phyloP scores from a whole-genome alignment of 2,113 vertebrate species.

The Microcebus jonahi region DNA sequence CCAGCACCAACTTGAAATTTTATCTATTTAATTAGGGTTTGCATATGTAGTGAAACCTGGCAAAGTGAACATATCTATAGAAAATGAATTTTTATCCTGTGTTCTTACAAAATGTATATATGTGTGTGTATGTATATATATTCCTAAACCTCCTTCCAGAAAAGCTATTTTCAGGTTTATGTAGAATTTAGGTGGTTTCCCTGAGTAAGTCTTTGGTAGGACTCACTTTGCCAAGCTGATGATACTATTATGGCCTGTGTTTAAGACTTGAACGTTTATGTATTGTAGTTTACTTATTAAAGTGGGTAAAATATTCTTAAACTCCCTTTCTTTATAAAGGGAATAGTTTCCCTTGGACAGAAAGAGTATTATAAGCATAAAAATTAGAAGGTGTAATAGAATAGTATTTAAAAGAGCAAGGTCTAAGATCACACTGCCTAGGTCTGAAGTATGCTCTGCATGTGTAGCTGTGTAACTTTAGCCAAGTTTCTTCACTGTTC shows the following conservation, averaged over 20 bases:
- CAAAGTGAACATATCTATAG: background rate
- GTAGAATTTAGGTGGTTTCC: background rate
- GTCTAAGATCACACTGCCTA: background rate
- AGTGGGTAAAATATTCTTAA: constrained; percentile 5
- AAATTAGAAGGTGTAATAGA: constrained; percentile 24
- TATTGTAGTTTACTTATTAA: constrained; percentile 26
- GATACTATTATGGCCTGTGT: background rate
- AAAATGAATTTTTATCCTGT: background rate
- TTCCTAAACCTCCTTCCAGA: background rate
- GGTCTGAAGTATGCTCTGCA: background rate
- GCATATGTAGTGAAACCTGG: background rate
- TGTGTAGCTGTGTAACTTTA: background rate
- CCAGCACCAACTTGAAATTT: background rate
- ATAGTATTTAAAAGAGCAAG: background rate
- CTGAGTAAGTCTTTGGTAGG: background rate
- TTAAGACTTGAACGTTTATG: background rate
- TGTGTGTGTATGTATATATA: too few species aligned
- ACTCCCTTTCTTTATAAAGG: background rate
- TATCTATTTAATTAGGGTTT: background rate
- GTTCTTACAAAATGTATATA: background rate
- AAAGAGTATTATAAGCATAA: constrained; percentile 24
- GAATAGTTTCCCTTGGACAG: background rate
- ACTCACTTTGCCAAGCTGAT: background rate
- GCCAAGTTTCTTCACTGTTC: background rate
- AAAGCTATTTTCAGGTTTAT: background rate